phyloP scores from a whole-genome alignment of 1,140 invertebrate genomes.

The Lanistes nyassanus region DNA sequence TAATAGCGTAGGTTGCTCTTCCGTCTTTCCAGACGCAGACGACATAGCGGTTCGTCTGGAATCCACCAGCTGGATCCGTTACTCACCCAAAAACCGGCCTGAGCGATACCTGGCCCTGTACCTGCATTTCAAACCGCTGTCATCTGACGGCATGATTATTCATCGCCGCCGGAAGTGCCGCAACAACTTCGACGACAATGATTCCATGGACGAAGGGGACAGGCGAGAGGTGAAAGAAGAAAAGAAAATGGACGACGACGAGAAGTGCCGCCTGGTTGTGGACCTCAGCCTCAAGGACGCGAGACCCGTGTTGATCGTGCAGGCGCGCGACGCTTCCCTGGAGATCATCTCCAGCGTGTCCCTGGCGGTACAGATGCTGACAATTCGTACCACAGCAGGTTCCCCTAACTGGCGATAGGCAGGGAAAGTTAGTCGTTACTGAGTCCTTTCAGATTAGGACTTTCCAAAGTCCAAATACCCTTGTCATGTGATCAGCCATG shows the following conservation, averaged over 20 bases:
- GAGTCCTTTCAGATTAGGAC: too few species aligned
- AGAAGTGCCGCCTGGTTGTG: constrained; percentile 16
- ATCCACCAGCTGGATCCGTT: constrained; percentile 25
- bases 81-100: constrained; percentile 18
- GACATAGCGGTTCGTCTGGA: constrained; percentile 27
- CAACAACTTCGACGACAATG: constrained; percentile 18
- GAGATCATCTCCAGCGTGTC: constrained; percentile 4
- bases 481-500: too few species aligned
- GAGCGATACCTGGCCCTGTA: constrained; percentile 27
- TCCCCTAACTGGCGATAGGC: too few species aligned
- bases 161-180: constrained; percentile 17
- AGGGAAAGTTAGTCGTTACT: too few species aligned
- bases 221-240: neutral
- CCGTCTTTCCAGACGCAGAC: constrained; percentile 25
- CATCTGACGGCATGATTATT: neutral
- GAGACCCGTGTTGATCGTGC: neutral
- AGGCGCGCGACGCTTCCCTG: constrained; percentile 4
- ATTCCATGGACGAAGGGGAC: neutral
- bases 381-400: too few species aligned
- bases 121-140: constrained; percentile 30
- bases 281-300: neutral
- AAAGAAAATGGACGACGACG: neutral
- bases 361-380: constrained; percentile 1
- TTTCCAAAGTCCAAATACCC: too few species aligned
- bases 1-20: too few species aligned